These are phyloP conservation scores for Bombus affinis DNA, from an alignment of 1,140 invertebrate species.

Conservation along the genomic window DNA sequence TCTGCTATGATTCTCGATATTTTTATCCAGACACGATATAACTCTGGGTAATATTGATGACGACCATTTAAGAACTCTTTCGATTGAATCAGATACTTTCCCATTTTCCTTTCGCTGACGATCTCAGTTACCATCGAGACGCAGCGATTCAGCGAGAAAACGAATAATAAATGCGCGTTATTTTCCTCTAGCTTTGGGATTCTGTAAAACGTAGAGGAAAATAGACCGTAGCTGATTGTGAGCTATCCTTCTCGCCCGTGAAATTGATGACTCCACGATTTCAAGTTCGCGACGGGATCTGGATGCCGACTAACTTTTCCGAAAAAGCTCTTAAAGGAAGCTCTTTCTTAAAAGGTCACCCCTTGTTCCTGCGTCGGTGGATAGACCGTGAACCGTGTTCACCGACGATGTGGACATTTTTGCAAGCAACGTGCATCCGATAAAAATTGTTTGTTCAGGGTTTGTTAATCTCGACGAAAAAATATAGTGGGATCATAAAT, in stretches of 20 bases:
- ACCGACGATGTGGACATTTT: too few species aligned
- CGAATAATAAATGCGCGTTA: conserved; percentile 13
- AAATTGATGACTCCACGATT: conserved; percentile 23
- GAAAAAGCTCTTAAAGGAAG: not conserved
- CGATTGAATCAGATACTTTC: not conserved
- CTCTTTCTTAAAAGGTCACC: not conserved
- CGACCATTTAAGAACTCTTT: not conserved
- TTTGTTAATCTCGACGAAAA: too few species aligned
- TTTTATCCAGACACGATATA: not conserved
- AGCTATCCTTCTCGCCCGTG: not conserved
- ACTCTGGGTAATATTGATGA: not conserved
- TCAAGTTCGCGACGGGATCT: not conserved
- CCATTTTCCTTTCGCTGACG: conserved; percentile 5
- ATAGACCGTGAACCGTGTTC: too few species aligned
- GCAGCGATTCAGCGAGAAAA: not conserved
- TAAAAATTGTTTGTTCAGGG: too few species aligned
- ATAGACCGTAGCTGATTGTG: not conserved
- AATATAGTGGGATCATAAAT: too few species aligned
- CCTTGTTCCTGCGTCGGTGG: not conserved
- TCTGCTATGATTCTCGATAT: not conserved
- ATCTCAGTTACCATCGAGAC: not conserved
- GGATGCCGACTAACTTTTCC: not conserved
- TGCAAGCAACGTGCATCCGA: too few species aligned
- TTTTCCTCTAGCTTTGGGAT: not conserved
- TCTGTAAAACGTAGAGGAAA: not conserved